Base-by-base conservation (phyloP, 2,113 vertebrate genomes). In the Emydocephalus ijimae region DNA sequence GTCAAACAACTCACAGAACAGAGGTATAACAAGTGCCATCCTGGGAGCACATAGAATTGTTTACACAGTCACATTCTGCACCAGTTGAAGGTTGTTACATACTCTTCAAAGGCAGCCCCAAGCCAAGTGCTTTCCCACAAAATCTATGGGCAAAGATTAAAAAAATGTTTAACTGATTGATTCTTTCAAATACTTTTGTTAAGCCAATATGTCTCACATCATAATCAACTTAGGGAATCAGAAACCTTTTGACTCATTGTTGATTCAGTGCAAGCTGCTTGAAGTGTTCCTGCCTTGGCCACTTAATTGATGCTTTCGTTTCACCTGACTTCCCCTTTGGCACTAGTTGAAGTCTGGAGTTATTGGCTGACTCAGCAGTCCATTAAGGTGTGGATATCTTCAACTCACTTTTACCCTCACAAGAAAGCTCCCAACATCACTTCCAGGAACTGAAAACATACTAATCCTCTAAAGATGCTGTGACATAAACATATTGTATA, bases 151-250 rank as follows among this genome's bases (percentile, higher is more conserved):
- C 43, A 48, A 26, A 14, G 90, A 55, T 11, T 57, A 3, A 59
- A 39, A 29, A 1, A 54, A 29, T 24, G 81, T 39, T 59, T 59
- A 61, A 59, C 48, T n/a, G 57, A 91, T 29, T 61, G 55, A 15
- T 14, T 87, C 54, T 43, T 81, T 43, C n/a, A 45, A 15, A 10
- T 57, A 2, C 15, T 39, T n/a, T 87, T n/a, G n/a, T 52, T 48
- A 61, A 64, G 5, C 5, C 45, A 88, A 24, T 23, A 24, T 18
- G 20, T 92, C 18, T 61, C 56, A 50, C 39, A 61, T 52, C 43
- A 87, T 54, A 18, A 64, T 0, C 39, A 1, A 0, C 0, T 48
- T 15, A 64, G 45, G 48, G n/a, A n/a, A 4, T 54, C 74, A 81
- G 0, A 39, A 43, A 56, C 29, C 85, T 81, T 34, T 81, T 81